Base-by-base conservation (phyloP, 2,888 invertebrate genomes). In the Lagria hirta region DNA sequence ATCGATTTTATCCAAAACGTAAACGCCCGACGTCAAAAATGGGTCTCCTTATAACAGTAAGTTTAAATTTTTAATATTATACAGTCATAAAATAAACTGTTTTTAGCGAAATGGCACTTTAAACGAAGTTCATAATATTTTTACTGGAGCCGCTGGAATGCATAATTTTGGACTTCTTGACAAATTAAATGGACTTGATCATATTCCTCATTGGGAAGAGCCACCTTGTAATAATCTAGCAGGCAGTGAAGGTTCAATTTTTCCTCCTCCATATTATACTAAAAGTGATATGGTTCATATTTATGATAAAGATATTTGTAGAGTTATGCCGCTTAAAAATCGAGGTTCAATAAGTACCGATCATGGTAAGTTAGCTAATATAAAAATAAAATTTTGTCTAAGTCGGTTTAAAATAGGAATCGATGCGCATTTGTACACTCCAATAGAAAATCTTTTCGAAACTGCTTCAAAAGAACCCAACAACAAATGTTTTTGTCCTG, bases 271-370 rank as follows among this genome's bases (percentile, higher is more conserved):
- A 1, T 79, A 84, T 18, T 74, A 79, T 45, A 86, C 86, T 10
- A 68, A 68, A 28, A 74, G 79, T 0, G 83, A 90, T 62, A 72
- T 80, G 1, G 79, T 90, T 10, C 78, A 87, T 54, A 71, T 93
- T 1, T 94, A 88, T 68, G 90, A 92, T 64, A 90, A 90, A 65
- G 92, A 93, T 64, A 70, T 94, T 24, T 94, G 93, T 64, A 78
- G 92, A 43, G 81, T 84, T 1, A 70, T 90, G 58, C 89, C 91
- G 0, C 67, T 92, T 43, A 74, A 84, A 52, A 90, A 88, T 66
- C 73, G 82, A 11, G 75, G 80, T 14, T 78, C 83, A 26, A 78
- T 82, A 1, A n/a, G n/a, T 1, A 76, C 79, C 29, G 89, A 89
- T 71, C 82, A 86, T 61, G 86, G 85, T 79, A 65, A 14, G 23